Conservation (phyloP, 1,140 invertebrate species). For the Lithobius niger region DNA sequence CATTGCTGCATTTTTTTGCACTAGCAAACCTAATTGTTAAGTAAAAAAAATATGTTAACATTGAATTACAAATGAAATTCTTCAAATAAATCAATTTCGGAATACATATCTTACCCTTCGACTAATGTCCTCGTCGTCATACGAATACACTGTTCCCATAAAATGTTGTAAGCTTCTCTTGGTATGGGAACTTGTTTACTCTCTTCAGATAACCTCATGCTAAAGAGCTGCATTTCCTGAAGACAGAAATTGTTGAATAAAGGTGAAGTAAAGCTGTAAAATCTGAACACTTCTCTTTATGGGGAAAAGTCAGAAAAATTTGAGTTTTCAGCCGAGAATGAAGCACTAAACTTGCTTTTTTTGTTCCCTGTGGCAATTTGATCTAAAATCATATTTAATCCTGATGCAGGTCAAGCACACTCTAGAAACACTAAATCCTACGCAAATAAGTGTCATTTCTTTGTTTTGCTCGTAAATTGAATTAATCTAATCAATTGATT, state of each 20-base stretch:
- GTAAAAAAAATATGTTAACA: constrained; percentile 11
- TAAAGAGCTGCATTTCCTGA: constrained; percentile 64
- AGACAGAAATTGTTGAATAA: constrained; percentile 18
- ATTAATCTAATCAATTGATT: too few species aligned
- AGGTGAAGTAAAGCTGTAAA: too few species aligned
- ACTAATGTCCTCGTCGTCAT: constrained; percentile 73
- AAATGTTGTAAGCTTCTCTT: constrained; percentile 45
- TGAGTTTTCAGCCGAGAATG: too few species aligned
- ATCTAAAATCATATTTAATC: too few species aligned
- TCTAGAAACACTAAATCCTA: too few species aligned
- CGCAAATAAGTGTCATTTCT: too few species aligned
- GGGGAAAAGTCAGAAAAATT: too few species aligned
- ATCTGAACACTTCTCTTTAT: too few species aligned
- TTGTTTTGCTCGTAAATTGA: too few species aligned
- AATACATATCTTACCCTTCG: constrained; percentile 56
- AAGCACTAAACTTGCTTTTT: too few species aligned
- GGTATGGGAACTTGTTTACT: constrained; percentile 51
- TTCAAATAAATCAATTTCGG: constrained; percentile 9
- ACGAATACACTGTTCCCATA: constrained; percentile 80
- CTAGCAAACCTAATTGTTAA: constrained; percentile 53
- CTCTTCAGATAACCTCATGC: constrained; percentile 56
- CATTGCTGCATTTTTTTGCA: constrained; percentile 88
- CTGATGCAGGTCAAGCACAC: too few species aligned
- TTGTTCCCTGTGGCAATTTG: too few species aligned
- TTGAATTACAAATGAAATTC: constrained; percentile 4